A percentile compares a stretch with the other conserved stretches of the same genome.
Evolutionary conservation across 2,888 invertebrate species (phyloP).

Genomic region (Hypselothyrea guttata): DNA sequence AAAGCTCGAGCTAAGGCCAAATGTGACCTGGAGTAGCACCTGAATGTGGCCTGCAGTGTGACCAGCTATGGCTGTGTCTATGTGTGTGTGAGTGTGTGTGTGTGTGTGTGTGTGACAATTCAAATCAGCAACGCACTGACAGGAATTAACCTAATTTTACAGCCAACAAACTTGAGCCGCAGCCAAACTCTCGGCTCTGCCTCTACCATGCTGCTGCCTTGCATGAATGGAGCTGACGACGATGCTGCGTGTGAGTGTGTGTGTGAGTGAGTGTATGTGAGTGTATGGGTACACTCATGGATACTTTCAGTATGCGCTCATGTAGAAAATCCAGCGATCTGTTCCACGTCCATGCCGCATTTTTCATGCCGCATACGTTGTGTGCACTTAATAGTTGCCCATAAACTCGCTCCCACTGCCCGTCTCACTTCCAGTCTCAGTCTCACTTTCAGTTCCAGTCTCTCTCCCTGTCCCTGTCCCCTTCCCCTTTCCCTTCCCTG

Average conservation of each 20-base stretch:
- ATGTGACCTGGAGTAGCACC: slow-evolving; percentile 5
- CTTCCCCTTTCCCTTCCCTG: too few relatives aligned
- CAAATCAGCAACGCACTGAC: slow-evolving; percentile 75
- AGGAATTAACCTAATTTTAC: slow-evolving; percentile 78
- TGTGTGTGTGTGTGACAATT: slow-evolving; percentile 66
- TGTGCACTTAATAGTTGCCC: slow-evolving; percentile 77
- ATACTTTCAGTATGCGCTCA: slow-evolving; percentile 78
- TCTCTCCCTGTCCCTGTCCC: slow-evolving; percentile 1
- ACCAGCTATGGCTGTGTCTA: slow-evolving; percentile 6
- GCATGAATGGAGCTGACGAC: slow-evolving; percentile 52
- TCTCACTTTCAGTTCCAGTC: slow-evolving; percentile 4
- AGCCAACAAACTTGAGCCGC: slow-evolving; percentile 62
- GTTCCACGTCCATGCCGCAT: slow-evolving; percentile 79
- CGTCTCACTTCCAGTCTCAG: slow-evolving; percentile 5
- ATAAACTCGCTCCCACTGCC: slow-evolving; percentile 60
- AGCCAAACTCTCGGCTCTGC: slow-evolving; percentile 1
- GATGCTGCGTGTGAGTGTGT: too few relatives aligned
- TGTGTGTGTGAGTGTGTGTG: slow-evolving; percentile 3
- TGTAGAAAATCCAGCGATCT: slow-evolving; percentile 81
- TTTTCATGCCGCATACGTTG: slow-evolving; percentile 76
- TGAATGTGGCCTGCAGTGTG: slow-evolving; percentile 46
- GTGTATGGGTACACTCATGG: slow-evolving; percentile 22
- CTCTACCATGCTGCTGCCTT: slow-evolving; percentile 16
- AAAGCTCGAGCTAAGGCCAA: slow-evolving; percentile 41
- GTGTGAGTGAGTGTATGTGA: slow-evolving; percentile 11